A percentile compares a stretch with the other conserved stretches of the same genome.
Conservation (phyloP, 2,888 invertebrate genomes). For the Ligdia adustata region DNA sequence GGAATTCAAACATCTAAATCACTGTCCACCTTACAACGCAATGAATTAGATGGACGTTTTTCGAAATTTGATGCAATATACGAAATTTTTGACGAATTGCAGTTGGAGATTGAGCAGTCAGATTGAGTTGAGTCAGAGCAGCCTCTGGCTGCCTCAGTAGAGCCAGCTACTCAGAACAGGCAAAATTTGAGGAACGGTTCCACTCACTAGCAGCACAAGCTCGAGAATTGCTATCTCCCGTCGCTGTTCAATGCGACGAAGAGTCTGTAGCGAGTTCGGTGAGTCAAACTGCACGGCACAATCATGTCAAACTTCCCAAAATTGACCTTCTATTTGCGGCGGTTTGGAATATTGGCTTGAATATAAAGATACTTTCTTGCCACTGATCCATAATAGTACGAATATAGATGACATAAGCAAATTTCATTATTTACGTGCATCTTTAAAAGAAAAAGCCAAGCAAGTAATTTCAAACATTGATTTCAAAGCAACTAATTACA, state of each 20-base stretch:
- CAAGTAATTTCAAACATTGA: slow-evolving; percentile 30
- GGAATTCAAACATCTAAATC: neutral
- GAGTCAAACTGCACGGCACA: neutral
- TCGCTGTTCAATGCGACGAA: neutral
- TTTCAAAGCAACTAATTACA: slow-evolving; percentile 31
- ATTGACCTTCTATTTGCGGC: slow-evolving; percentile 21
- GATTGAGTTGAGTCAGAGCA: too few relatives aligned
- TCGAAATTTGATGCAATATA: neutral
- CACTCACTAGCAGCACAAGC: too few relatives aligned
- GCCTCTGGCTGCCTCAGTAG: too few relatives aligned
- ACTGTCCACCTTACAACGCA: neutral
- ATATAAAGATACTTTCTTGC: slow-evolving; percentile 22
- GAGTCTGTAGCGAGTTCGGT: neutral
- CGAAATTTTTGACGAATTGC: neutral
- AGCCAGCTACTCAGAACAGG: neutral
- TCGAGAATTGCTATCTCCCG: neutral
- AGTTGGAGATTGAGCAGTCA: too few relatives aligned
- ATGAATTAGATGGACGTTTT: neutral
- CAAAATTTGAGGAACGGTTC: neutral
- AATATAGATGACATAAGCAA: neutral
- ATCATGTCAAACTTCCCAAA: neutral
- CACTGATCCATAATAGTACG: slow-evolving; percentile 20
- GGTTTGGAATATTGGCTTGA: slow-evolving; percentile 29
- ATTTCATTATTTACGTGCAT: slow-evolving; percentile 8
- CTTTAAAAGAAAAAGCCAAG: slow-evolving; percentile 27